These are phyloP conservation scores for Irena cyanogastra DNA, from an alignment of 2,113 vertebrate genomes.

Conservation along the genomic window DNA sequence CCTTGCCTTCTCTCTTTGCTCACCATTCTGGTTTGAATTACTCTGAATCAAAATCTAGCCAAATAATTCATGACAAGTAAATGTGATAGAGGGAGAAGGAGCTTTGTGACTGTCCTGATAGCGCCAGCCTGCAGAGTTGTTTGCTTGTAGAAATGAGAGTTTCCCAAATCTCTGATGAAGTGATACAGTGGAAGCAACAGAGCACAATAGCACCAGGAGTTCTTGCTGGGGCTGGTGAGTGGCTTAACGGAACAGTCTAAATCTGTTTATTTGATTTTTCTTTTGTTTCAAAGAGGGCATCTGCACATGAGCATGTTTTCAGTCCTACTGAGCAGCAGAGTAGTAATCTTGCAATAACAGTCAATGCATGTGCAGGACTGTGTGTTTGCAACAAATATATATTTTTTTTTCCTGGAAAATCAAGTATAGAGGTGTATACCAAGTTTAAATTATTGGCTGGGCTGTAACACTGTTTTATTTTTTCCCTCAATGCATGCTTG, in stretches of 20 bases:
- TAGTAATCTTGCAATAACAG: neutral
- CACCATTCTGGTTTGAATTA: neutral
- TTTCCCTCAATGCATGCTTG: neutral
- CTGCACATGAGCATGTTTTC: fast-evolving
- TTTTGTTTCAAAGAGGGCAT: neutral
- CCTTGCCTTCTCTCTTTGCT: neutral
- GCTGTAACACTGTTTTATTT: neutral
- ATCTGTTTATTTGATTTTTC: neutral
- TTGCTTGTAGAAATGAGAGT: neutral
- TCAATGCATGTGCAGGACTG: neutral
- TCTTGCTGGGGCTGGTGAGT: neutral
- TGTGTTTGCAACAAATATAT: neutral
- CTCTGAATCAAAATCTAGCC: neutral
- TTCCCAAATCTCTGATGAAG: neutral
- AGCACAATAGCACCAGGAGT: neutral
- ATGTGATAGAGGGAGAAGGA: neutral
- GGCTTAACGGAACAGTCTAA: neutral
- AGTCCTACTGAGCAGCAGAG: neutral
- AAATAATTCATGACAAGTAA: neutral
- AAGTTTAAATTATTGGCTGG: neutral
- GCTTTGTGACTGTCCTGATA: neutral
- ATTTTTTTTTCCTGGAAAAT: neutral
- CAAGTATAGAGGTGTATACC: neutral
- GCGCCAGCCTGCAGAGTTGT: neutral
- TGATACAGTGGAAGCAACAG: neutral